A percentile compares a stretch with the other conserved stretches of the same genome.
Conservation (phyloP, 2,113 vertebrate species). For the Hydropotes inermis region DNA sequence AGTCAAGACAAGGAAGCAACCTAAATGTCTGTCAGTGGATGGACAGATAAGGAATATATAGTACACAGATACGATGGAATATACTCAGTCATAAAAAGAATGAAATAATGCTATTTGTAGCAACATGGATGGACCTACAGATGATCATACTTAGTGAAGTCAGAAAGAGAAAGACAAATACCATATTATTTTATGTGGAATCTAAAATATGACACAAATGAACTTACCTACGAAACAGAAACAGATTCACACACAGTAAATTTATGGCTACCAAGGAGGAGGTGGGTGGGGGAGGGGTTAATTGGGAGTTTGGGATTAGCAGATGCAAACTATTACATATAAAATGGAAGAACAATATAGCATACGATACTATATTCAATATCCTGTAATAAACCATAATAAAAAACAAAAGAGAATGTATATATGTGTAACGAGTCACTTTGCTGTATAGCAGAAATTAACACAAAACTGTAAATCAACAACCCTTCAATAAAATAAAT, state of each 20-base stretch:
- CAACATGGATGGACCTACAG: background rate
- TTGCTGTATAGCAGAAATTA: background rate
- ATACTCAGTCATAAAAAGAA: background rate
- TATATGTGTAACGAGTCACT: background rate
- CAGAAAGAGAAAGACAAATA: background rate
- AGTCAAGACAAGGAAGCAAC: background rate
- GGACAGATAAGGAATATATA: background rate
- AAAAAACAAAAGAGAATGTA: background rate
- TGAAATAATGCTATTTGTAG: background rate
- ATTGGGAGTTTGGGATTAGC: background rate
- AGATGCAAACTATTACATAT: background rate
- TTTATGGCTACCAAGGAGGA: background rate
- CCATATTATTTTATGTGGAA: background rate
- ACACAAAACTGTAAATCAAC: background rate
- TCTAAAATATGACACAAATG: background rate
- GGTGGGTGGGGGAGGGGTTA: too few relatives aligned
- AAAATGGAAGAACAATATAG: background rate
- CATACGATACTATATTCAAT: background rate
- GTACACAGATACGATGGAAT: background rate
- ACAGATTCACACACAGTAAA: background rate
- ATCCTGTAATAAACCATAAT: background rate
- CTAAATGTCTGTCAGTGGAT: accelerated
- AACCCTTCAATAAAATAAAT: background rate
- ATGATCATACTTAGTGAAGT: background rate
- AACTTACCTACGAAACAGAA: background rate